Evolutionary conservation across 2,888 invertebrate genomes (phyloP).

Genomic region (Papilio demoleus): DNA sequence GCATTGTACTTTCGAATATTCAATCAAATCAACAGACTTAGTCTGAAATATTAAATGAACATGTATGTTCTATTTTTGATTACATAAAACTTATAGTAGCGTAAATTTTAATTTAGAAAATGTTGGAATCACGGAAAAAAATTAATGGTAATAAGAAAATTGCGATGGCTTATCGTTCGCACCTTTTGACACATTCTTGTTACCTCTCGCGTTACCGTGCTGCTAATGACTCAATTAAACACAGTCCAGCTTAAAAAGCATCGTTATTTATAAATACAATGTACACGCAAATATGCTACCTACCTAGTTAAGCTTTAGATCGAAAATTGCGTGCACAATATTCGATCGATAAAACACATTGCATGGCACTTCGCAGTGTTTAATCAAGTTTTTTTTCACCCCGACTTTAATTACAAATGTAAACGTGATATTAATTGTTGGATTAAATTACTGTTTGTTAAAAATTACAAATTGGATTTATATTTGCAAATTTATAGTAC

Average conservation of each 20-base stretch:
- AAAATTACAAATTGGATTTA: constrained; percentile 45
- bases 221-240: constrained; percentile 75
- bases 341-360: constrained; percentile 50
- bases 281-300: constrained; percentile 37
- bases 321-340: constrained; percentile 43
- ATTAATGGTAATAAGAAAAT: constrained; percentile 60
- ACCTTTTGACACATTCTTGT: constrained; percentile 67
- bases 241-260: constrained; percentile 42
- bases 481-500: constrained; percentile 35
- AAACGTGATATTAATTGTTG: constrained; percentile 63
- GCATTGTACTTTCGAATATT: too few species aligned
- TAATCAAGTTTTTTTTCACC: constrained; percentile 58
- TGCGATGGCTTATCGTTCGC: constrained; percentile 70
- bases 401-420: constrained; percentile 64
- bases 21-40: too few species aligned
- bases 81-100: background rate
- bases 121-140: constrained; percentile 21
- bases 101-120: constrained; percentile 18
- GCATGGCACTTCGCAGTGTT: constrained; percentile 60
- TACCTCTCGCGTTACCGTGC: constrained; percentile 66
- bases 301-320: constrained; percentile 24
- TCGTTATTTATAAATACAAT: constrained; percentile 43
- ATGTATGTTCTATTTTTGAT: too few species aligned
- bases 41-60: too few species aligned
- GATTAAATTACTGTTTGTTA: constrained; percentile 58